Evolutionary conservation across 2,113 vertebrate species (phyloP), one percentile per base, ranked within the genome.

Genomic region (Dendropsophus ebraccatus): DNA sequence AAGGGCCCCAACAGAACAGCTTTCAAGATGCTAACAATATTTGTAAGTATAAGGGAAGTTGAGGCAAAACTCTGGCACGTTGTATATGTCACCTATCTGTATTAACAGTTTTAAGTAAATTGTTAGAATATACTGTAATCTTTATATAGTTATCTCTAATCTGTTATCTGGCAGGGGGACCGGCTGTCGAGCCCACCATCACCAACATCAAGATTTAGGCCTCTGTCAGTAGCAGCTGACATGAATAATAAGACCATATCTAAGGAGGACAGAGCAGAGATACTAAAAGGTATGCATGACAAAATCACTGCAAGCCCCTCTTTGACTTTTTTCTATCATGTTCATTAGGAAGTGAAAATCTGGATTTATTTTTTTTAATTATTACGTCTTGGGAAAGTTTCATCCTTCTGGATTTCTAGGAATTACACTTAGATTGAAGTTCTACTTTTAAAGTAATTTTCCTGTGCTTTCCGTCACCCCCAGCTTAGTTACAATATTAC

Each of bases 211-310:
- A 87, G 45, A 80, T 23, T 35, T 4, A 80, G 21, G 17, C 85
- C 87, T 50, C 88, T 88, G 11, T 92, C 88, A 83, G 83, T 75
- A 89, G 78, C 82, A 65, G 73, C 16, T 80, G 93, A 89, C 89
- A 90, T 91, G 89, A 90, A 52, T 88, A 62, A 49, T 87, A 87
- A 83, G 70, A 77, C 88, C 69, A 90, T 50, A 52, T 87, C 91
- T 83, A 90, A 79, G 8, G 87, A 90, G 65, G 90, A 90, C 86
- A 81, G 83, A 76, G 77, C 80, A 70, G 88, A 82, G 75, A 12
- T 8, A 28, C 13, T 72, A 37, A 91, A 91, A 94, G 95, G 96
- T 92, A 88, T 21, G 23, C 60, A 10, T 35, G 13, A 16, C 19
- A 67, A 30, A n/a, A 13, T 49, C 5, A 49, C 9, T 10, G 47